Evolutionary conservation across 2,113 vertebrate species (phyloP).

Genomic region (Prunella himalayana): DNA sequence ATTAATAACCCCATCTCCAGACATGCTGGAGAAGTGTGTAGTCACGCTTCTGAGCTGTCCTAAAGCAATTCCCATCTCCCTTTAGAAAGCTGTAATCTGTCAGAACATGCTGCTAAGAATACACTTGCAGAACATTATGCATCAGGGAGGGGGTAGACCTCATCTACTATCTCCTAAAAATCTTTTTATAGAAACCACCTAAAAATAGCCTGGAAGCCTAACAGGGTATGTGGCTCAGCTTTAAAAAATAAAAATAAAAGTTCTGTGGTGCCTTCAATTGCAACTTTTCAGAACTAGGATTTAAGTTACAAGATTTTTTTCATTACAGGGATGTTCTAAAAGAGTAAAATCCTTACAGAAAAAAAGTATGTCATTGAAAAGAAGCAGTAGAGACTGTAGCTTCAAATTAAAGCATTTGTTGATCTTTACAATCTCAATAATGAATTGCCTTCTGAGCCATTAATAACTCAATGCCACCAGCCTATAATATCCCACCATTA

Average conservation of each 20-base stretch:
- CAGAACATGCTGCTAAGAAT: conserved; percentile 42
- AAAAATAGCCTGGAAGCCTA: conserved; percentile 24
- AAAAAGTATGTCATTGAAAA: background rate
- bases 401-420: background rate
- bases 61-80: background rate
- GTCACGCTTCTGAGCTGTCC: conserved; percentile 7
- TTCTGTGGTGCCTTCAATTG: background rate
- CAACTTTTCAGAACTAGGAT: background rate
- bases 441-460: background rate
- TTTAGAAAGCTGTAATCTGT: background rate
- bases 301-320: background rate
- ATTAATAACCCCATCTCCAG: conserved; percentile 43
- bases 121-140: background rate
- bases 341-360: background rate
- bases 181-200: background rate
- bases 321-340: background rate
- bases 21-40: background rate
- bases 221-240: background rate
- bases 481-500: background rate
- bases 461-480: background rate
- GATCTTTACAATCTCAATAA: background rate
- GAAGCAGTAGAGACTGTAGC: background rate
- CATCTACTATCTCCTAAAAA: background rate
- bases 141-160: background rate
- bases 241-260: background rate